Conservation (phyloP, 2,113 vertebrate genomes). For the Lycaon pictus region DNA sequence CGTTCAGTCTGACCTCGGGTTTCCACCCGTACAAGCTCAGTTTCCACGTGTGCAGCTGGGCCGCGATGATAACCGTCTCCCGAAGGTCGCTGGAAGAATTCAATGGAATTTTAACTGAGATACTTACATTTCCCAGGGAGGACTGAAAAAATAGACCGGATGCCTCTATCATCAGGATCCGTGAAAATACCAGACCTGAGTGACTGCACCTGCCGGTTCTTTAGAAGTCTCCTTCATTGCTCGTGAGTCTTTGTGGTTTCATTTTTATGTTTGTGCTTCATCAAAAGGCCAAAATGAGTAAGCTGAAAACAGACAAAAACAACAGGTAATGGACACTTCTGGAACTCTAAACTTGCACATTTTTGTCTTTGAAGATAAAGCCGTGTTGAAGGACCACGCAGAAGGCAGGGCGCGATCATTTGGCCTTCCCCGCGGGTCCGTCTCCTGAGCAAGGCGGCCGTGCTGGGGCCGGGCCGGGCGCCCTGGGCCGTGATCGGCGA, state of each 20-base stretch:
- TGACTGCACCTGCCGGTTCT: background rate
- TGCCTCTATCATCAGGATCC: conserved; percentile 44
- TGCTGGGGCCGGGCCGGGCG: no score
- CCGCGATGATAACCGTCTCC: background rate
- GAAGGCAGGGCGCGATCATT: background rate
- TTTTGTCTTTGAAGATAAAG: background rate
- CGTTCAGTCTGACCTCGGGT: background rate
- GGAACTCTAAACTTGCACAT: background rate
- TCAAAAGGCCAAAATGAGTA: conserved; percentile 46
- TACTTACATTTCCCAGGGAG: background rate
- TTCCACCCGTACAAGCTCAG: background rate
- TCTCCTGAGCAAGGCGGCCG: no score
- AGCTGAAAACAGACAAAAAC: conserved; percentile 22
- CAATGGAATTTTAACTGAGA: conserved; percentile 25
- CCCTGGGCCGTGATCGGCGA: no score
- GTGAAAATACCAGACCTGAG: background rate
- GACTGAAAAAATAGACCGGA: background rate
- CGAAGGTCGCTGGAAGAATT: background rate
- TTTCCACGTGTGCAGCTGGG: background rate
- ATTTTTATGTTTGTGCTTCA: background rate
- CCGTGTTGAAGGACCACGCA: background rate
- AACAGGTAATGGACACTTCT: conserved; percentile 2
- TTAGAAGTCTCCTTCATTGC: background rate
- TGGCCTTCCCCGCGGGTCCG: background rate
- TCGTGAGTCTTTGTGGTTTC: background rate